A percentile compares a stretch with the other conserved stretches of the same genome.
These are phyloP conservation scores for Conomelus anceps DNA, from an alignment of 2,888 invertebrate species.

Conservation along the genomic window DNA sequence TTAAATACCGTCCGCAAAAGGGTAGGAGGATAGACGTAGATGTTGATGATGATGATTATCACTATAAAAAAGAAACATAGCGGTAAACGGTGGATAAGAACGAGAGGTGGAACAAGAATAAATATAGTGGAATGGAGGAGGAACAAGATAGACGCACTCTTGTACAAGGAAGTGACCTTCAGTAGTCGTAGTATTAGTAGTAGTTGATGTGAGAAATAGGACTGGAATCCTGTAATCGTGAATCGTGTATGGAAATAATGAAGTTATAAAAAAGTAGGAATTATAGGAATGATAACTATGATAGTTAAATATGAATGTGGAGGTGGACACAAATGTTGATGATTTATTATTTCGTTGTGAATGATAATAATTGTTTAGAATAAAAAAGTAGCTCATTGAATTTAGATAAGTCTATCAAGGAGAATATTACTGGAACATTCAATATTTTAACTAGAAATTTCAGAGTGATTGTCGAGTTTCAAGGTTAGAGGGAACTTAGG, in stretches of 20 bases:
- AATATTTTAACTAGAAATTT: no score
- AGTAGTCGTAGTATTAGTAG: not conserved
- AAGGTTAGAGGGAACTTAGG: no score
- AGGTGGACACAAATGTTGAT: not conserved
- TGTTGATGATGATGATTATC: not conserved
- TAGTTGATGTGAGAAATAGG: not conserved
- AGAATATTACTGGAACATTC: no score
- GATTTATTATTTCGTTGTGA: not conserved
- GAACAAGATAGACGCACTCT: not conserved
- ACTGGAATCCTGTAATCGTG: not conserved
- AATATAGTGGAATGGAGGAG: not conserved
- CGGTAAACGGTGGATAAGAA: not conserved
- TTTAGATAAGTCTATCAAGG: no score
- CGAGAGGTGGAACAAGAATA: not conserved
- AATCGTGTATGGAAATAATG: not conserved
- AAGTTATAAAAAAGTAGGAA: not conserved
- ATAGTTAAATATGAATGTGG: not conserved
- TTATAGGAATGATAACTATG: not conserved
- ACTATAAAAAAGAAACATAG: not conserved
- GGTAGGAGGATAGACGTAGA: not conserved
- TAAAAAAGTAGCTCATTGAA: not conserved
- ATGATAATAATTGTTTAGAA: not conserved
- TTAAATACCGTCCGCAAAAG: not conserved
- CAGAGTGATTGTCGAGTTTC: no score
- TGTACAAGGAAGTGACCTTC: not conserved